These are phyloP conservation scores for Cacatua alba DNA, from an alignment of 2,113 vertebrate species.

Conservation along the genomic window DNA sequence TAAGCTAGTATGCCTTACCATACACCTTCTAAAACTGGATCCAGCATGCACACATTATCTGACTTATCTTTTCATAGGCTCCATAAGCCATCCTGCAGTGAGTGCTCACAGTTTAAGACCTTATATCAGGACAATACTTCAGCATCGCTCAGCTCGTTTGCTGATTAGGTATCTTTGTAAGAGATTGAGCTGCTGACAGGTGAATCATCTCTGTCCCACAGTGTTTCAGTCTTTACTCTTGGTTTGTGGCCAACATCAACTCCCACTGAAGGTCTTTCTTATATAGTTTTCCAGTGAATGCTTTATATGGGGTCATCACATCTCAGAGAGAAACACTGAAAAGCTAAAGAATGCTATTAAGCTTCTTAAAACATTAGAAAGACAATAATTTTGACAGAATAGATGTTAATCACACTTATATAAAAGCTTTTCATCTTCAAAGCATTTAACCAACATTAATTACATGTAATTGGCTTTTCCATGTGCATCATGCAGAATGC, in stretches of 20 bases:
- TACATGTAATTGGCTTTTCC: slow-evolving; percentile 62
- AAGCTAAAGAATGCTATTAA: slow-evolving; percentile 38
- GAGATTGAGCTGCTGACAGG: slow-evolving; percentile 22
- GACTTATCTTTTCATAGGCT: neutral
- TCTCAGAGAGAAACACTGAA: slow-evolving; percentile 25
- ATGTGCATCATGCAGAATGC: neutral
- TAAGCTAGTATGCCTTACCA: neutral
- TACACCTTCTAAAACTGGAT: neutral
- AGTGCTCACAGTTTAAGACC: neutral
- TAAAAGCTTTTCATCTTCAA: slow-evolving; percentile 66
- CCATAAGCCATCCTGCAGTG: neutral
- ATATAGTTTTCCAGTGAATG: neutral
- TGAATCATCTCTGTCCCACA: slow-evolving; percentile 29
- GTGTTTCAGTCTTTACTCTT: slow-evolving; percentile 30
- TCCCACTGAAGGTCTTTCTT: slow-evolving; percentile 39
- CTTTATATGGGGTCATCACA: slow-evolving; percentile 38
- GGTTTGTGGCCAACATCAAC: slow-evolving; percentile 39
- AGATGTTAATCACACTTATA: slow-evolving; percentile 59
- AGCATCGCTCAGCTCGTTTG: neutral
- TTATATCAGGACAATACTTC: neutral
- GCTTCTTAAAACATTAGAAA: slow-evolving; percentile 57
- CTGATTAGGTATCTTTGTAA: slow-evolving; percentile 5
- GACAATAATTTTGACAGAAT: slow-evolving; percentile 57
- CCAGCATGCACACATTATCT: neutral
- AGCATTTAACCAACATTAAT: slow-evolving; percentile 68